Percentiles rank a stretch among this genome's conserved stretches.
Evolutionary conservation across 2,113 vertebrate species (phyloP).

Genomic region (Parus major): DNA sequence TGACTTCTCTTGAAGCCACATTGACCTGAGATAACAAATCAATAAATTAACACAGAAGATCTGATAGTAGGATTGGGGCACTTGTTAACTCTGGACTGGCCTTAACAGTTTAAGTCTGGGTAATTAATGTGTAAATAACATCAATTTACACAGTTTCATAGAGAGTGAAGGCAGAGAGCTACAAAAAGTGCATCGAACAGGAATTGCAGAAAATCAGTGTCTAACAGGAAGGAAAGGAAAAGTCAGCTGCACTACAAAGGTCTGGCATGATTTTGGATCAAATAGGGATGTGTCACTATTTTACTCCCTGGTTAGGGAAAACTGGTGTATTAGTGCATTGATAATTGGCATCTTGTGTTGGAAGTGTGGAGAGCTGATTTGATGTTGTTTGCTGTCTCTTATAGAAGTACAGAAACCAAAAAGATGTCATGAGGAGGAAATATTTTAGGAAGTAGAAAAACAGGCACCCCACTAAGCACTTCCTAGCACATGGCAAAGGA

Average conservation of each 20-base stretch:
- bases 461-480: neutral
- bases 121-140: neutral
- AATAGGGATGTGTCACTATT: neutral
- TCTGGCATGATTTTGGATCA: rapidly evolving
- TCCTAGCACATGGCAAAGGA: neutral
- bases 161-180: neutral
- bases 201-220: neutral
- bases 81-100: neutral
- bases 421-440: neutral
- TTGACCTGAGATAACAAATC: neutral
- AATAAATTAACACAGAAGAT: neutral
- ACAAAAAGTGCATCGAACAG: neutral
- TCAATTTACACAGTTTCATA: neutral
- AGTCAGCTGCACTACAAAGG: neutral
- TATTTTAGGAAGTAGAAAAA: neutral
- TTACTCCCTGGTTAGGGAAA: neutral
- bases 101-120: neutral
- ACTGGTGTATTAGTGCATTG: neutral
- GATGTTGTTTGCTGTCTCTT: neutral
- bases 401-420: neutral
- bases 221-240: neutral
- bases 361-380: neutral
- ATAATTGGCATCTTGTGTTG: neutral
- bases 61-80: neutral
- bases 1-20: neutral